Evolutionary conservation across 2,888 invertebrate genomes (phyloP), one percentile per base, ranked within the genome.

Genomic region (Tridacna crocea): DNA sequence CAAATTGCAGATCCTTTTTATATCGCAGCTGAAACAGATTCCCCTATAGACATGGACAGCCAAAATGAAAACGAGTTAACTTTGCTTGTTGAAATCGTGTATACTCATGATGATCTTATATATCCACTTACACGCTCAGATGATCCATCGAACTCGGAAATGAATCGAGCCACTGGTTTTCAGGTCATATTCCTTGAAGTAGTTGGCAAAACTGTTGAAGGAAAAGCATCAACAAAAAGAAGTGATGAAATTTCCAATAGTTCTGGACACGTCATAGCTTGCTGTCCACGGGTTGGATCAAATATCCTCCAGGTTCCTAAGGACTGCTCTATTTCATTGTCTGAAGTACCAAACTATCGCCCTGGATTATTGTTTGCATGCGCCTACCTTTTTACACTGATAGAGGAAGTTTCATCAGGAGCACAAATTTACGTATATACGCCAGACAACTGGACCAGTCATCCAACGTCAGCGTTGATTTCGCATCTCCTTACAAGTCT

Each of bases 281-380:
- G 19, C 15, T 63, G 24, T 19, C 63, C 63, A 63, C 24, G 26
- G 0, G 19, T 63, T 15, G 63, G 17, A 12, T 63, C 63, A 10
- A 19, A 19, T 26, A 15, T 70, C 17, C 22, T 77, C 4, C 19
- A 15, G 12, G 60, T 61, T 24, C 77, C 77, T 6, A 27, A 55
- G 11, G 60, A 8, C 6, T 77, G 68, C 17, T 19, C 15, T 36
- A 15, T 70, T 4, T 19, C 4, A 17, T 15, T 60, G 51, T 60
- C 26, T 22, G 70, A 70, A 0, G 58, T 77, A 24, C 77, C 55
- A 26, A 48, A n/a, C n/a, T 77, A 77, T 60, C 19, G 15, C n/a
- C 77, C 77, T 22, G 77, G 77, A 48, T n/a, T 70, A 19, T 17
- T 77, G 12, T 17, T 27, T 12, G 22, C 15, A 13, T 15, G 47